Base-by-base conservation (phyloP, 2,113 vertebrate genomes). In the Theristicus caerulescens region DNA sequence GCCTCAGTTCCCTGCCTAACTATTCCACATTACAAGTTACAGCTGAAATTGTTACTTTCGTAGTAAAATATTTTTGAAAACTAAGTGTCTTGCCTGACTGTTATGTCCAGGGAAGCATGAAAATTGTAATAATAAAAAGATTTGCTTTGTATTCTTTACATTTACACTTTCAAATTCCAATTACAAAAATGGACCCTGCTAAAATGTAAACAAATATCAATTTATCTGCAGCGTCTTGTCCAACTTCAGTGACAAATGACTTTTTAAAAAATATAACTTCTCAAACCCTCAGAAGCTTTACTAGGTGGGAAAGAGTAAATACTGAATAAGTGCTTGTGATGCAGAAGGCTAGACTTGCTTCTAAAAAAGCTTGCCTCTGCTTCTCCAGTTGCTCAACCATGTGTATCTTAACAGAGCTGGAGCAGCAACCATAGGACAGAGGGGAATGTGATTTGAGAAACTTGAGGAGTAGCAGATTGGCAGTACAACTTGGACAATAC, bases 51-150 rank as follows among this genome's bases (percentile, higher is more conserved):
- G 62, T 94, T 92, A 76, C 61, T 89, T 95, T 86, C 76, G 67
- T 69, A 82, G 58, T 82, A 91, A 87, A 97, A 95, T 84, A 86
- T 90, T 94, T 62, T 97, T 97, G 83, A 94, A 97, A 97, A 93
- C 79, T 66, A 42, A 93, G 52, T 96, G 42, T 61, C 73, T 97
- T 93, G 54, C 76, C 61, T 91, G 94, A 90, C 87, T 96, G 66
- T 96, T 97, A 93, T 94, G 83, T 82, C 87, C 90, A 97, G 22
- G 81, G 92, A 97, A 91, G 96, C 94, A 93, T 97, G 96, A 96
- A 97, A 97, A 94, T 66, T 97, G 58, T 94, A 97, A 94, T 97
- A 97, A 93, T 91, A 82, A 94, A 97, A 95, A 90, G 77, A 95
- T 96, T 98, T 96, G 77, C 91, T 96, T 96, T 96, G 51, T 77